Evolutionary conservation across 2,797 vertebrate genomes (phyloP).

Genomic region (Sternarchorhynchus goeldii): DNA sequence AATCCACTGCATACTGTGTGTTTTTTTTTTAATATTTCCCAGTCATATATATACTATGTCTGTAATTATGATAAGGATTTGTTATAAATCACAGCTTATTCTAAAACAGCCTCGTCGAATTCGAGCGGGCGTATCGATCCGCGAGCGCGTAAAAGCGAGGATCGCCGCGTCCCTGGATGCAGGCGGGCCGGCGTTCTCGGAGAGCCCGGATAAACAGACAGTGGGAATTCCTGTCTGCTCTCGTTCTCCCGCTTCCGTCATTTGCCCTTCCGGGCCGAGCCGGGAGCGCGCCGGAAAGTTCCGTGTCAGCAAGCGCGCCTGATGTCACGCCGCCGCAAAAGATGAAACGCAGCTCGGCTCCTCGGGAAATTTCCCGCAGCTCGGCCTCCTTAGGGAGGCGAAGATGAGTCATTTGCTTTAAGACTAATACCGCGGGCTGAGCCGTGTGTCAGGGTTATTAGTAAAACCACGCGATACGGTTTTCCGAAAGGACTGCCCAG

Average conservation of each 20-base stretch:
- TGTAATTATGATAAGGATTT: slow-evolving; percentile 31
- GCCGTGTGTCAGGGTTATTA: slow-evolving; percentile 51
- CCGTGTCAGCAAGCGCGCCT: slow-evolving; percentile 45
- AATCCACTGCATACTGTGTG: too few species aligned
- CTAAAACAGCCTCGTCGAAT: slow-evolving; percentile 6
- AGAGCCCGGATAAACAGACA: background rate
- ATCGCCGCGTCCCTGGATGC: too few species aligned
- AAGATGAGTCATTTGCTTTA: slow-evolving; percentile 31
- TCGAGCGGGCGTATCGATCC: slow-evolving; percentile 5
- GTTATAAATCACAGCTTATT: slow-evolving; percentile 9
- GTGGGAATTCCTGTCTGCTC: background rate
- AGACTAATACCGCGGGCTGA: slow-evolving; percentile 46
- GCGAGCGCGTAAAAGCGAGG: background rate
- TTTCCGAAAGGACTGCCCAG: slow-evolving; percentile 38
- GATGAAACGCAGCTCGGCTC: slow-evolving; percentile 45
- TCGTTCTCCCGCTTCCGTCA: background rate
- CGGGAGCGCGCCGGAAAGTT: slow-evolving; percentile 24
- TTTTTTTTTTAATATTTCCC: too few species aligned
- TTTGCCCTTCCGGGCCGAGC: background rate
- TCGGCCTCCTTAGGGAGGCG: slow-evolving; percentile 43
- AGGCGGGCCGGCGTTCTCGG: too few species aligned
- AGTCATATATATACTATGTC: background rate
- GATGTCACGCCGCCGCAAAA: slow-evolving; percentile 50
- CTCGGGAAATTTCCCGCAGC: slow-evolving; percentile 43
- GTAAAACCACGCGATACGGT: slow-evolving; percentile 45